These are phyloP conservation scores for Halichoerus grypus DNA, from an alignment of 2,113 vertebrate species.

Conservation along the genomic window DNA sequence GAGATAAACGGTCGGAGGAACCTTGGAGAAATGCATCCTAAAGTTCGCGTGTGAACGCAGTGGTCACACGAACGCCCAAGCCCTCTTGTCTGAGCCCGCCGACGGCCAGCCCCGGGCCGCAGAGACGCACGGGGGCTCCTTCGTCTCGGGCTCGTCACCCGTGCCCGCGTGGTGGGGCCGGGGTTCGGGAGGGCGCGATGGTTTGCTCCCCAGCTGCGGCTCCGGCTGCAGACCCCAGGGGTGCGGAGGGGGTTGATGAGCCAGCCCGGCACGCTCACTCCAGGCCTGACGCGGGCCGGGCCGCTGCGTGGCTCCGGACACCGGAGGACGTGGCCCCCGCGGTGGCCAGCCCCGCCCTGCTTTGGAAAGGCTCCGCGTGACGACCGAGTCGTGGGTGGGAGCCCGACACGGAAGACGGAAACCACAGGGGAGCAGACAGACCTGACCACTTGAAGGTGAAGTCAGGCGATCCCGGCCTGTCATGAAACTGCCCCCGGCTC, in stretches of 20 bases:
- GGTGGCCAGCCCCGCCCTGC: not conserved
- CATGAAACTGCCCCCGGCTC: accelerated
- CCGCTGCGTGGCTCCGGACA: not conserved
- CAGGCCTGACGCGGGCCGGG: accelerated
- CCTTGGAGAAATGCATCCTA: not conserved
- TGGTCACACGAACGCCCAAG: accelerated
- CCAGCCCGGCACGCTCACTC: accelerated
- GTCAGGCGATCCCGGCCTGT: accelerated
- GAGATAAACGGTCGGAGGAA: not conserved
- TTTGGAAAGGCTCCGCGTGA: not conserved
- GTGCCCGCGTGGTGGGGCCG: too few relatives aligned
- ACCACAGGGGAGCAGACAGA: not conserved
- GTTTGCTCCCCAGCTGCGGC: too few relatives aligned
- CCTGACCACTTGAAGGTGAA: too few relatives aligned
- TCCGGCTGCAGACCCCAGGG: too few relatives aligned
- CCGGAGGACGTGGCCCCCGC: not conserved
- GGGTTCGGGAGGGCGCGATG: too few relatives aligned
- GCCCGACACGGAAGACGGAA: not conserved
- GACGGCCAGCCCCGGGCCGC: not conserved
- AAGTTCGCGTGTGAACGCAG: accelerated
- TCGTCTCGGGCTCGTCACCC: accelerated
- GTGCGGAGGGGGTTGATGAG: too few relatives aligned
- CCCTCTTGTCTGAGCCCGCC: accelerated
- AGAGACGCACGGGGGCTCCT: accelerated
- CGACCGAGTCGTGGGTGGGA: not conserved